Conservation (phyloP, 2,797 vertebrate genomes). For the Notolepis coatsorum region DNA sequence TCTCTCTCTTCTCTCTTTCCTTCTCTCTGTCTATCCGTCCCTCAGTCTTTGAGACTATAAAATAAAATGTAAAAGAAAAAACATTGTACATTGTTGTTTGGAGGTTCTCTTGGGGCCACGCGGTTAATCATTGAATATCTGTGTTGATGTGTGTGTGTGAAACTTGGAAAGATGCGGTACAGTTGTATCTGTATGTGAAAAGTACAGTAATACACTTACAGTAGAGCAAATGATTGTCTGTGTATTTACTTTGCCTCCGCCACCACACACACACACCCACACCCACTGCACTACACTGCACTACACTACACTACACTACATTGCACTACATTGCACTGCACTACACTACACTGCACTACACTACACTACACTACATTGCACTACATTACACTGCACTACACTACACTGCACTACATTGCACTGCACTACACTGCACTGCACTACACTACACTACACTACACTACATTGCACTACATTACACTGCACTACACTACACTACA, state of each 20-base stretch:
- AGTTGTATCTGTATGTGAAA: slow-evolving; percentile 56
- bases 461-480: too few relatives aligned
- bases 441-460: not conserved
- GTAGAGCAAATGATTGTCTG: slow-evolving; percentile 14
- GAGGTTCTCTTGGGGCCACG: slow-evolving; percentile 16
- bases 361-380: not conserved
- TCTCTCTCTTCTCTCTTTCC: not conserved
- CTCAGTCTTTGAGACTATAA: slow-evolving; percentile 28
- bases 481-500: not conserved
- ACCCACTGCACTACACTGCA: slow-evolving; percentile 1
- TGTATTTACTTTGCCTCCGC: not conserved
- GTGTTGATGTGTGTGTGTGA: slow-evolving; percentile 45
- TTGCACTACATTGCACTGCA: too few relatives aligned
- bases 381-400: not conserved
- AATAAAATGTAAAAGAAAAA: slow-evolving; percentile 37
- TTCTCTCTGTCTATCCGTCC: slow-evolving; percentile 32
- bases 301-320: slow-evolving; percentile 1
- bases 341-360: slow-evolving; percentile 9
- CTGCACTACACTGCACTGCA: slow-evolving; percentile 9
- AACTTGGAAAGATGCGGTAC: slow-evolving; percentile 25
- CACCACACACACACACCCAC: too few relatives aligned
- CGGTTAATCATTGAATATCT: slow-evolving; percentile 17
- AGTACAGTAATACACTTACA: slow-evolving; percentile 59
- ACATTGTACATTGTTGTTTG: slow-evolving; percentile 18
- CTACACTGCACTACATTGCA: slow-evolving; percentile 12